These are phyloP conservation scores for Baronia brevicornis DNA, from an alignment of 2,888 invertebrate genomes.

Conservation along the genomic window DNA sequence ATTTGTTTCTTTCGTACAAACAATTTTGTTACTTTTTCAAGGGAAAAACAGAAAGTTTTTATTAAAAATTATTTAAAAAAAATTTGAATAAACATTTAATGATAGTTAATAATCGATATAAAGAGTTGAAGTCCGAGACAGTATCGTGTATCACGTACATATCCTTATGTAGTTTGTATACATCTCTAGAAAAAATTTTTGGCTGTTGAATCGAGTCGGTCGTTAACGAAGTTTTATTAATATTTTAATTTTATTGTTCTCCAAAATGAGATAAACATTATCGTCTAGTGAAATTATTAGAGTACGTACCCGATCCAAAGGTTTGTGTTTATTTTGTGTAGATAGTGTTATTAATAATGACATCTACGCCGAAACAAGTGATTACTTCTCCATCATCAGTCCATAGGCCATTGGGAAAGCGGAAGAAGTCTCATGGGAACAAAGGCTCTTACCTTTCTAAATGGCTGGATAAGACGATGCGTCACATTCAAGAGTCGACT, in stretches of 20 bases:
- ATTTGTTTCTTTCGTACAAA: too few relatives aligned
- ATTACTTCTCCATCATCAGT: slow-evolving; percentile 50
- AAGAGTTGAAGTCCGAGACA: too few relatives aligned
- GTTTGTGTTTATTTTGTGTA: not conserved
- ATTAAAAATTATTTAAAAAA: too few relatives aligned
- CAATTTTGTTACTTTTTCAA: too few relatives aligned
- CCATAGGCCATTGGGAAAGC: slow-evolving; percentile 63
- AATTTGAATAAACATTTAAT: too few relatives aligned
- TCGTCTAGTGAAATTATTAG: slow-evolving; percentile 6
- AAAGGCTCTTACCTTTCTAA: slow-evolving; percentile 63
- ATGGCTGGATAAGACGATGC: slow-evolving; percentile 70
- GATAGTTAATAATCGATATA: too few relatives aligned
- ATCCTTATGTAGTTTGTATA: too few relatives aligned
- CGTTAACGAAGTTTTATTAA: slow-evolving; percentile 20
- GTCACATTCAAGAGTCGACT: slow-evolving; percentile 53
- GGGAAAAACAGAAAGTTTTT: too few relatives aligned
- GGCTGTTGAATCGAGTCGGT: slow-evolving; percentile 16
- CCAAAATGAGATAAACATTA: slow-evolving; percentile 28
- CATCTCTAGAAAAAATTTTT: too few relatives aligned
- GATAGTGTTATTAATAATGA: slow-evolving; percentile 34
- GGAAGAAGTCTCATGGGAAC: slow-evolving; percentile 63
- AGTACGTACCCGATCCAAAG: not conserved
- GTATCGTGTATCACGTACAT: too few relatives aligned
- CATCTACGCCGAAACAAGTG: slow-evolving; percentile 63
- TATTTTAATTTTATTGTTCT: slow-evolving; percentile 21